A percentile compares a stretch with the other conserved stretches of the same genome.
These are phyloP conservation scores for Brachionus plicatilis DNA, from an alignment of 1,140 invertebrate genomes.

Conservation along the genomic window DNA sequence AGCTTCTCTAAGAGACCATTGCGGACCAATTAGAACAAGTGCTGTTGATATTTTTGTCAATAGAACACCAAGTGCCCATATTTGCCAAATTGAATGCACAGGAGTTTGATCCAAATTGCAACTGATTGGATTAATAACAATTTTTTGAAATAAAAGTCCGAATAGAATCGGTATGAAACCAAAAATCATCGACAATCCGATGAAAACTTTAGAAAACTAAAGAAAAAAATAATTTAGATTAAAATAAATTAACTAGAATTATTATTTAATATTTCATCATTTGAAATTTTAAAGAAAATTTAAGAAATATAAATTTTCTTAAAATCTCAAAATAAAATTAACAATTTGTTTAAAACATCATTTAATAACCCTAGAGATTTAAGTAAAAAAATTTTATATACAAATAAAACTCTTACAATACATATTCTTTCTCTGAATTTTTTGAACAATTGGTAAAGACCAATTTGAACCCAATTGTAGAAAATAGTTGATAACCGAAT, in stretches of 20 bases:
- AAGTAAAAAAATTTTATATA: not conserved
- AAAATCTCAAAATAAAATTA: not conserved
- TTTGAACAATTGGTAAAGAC: slow-evolving; percentile 68
- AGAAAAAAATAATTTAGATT: slow-evolving; percentile 41
- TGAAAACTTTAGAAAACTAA: slow-evolving; percentile 60
- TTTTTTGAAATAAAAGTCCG: slow-evolving; percentile 80
- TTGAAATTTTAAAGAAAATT: not conserved
- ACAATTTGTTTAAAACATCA: not conserved
- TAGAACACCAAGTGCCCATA: slow-evolving; percentile 86
- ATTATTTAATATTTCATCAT: not conserved
- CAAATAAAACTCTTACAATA: slow-evolving; percentile 47
- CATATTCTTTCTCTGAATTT: slow-evolving; percentile 68
- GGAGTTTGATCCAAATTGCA: slow-evolving; percentile 88
- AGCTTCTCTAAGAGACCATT: slow-evolving; percentile 81
- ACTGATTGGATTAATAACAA: slow-evolving; percentile 82
- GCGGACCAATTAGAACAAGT: slow-evolving; percentile 91
- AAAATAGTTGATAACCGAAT: slow-evolving; percentile 71
- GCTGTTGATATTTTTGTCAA: slow-evolving; percentile 98
- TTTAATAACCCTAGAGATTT: no score
- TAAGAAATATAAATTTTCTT: not conserved
- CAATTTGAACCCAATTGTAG: slow-evolving; percentile 78
- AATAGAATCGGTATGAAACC: slow-evolving; percentile 86
- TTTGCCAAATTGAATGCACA: slow-evolving; percentile 73
- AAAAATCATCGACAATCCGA: slow-evolving; percentile 69
- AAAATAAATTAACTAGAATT: not conserved